Evolutionary conservation across 2,888 invertebrate genomes (phyloP).

Genomic region (Melanchra persicariae): DNA sequence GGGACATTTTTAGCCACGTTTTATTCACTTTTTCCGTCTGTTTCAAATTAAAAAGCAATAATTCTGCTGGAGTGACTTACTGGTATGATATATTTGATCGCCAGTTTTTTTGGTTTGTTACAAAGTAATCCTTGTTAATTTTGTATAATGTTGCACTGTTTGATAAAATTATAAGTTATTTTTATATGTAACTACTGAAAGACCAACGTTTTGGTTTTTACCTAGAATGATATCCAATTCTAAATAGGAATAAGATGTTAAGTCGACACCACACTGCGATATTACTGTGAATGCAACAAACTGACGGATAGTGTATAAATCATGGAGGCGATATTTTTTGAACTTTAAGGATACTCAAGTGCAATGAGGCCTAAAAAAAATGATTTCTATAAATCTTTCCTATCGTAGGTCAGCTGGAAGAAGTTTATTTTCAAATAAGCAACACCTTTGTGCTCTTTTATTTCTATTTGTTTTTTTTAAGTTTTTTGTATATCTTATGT

Average conservation of each 20-base stretch:
- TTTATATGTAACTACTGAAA: background rate
- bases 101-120: constrained; percentile 65
- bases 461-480: no score
- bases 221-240: background rate
- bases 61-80: constrained; percentile 70
- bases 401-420: no score
- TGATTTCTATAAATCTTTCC: background rate
- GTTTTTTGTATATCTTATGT: no score
- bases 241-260: no score
- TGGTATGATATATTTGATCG: constrained; percentile 75
- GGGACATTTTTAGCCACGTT: constrained; percentile 63
- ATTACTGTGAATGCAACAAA: background rate
- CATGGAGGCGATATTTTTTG: background rate
- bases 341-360: background rate
- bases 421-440: no score
- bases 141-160: constrained; percentile 34
- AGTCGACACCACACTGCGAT: background rate
- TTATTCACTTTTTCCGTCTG: constrained; percentile 74
- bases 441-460: no score
- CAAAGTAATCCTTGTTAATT: constrained; percentile 58
- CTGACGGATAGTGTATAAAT: no score
- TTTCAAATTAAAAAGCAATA: constrained; percentile 81
- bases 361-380: background rate
- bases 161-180: background rate
- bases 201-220: background rate